phyloP scores from a whole-genome alignment of 2,888 invertebrate species.

The Phania funesta region DNA sequence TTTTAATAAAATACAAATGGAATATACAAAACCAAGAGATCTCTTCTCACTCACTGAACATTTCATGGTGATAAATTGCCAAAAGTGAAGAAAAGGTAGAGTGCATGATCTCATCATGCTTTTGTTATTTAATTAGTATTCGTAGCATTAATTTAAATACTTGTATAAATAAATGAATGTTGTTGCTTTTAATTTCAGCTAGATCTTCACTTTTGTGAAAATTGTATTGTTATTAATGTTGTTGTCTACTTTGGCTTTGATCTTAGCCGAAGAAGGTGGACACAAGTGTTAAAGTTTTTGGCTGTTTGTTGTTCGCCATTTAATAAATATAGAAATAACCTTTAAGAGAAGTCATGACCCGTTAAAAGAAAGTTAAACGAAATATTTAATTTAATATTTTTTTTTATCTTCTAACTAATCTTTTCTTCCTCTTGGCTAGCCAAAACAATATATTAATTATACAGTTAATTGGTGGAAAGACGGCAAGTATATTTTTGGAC shows the following conservation, averaged over 20 bases:
- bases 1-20: constrained; percentile 18
- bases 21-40: constrained; percentile 27
- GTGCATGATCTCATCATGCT: constrained; percentile 66
- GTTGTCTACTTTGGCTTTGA: neutral
- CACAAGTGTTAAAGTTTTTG: constrained; percentile 57
- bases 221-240: constrained; percentile 1
- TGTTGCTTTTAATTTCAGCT: constrained; percentile 5
- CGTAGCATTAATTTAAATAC: constrained; percentile 25
- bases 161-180: constrained; percentile 12
- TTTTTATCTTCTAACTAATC: constrained; percentile 49
- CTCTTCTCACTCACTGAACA: constrained; percentile 51
- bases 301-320: neutral
- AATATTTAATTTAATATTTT: constrained; percentile 45
- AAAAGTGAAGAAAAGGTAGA: constrained; percentile 39
- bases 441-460: constrained; percentile 35
- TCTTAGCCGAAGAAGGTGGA: constrained; percentile 26
- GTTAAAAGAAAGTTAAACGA: constrained; percentile 62
- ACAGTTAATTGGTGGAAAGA: neutral
- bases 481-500: neutral
- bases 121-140: constrained; percentile 64
- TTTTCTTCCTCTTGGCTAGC: neutral
- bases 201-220: constrained; percentile 4
- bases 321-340: constrained; percentile 12
- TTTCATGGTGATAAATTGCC: constrained; percentile 61
- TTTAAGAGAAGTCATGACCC: constrained; percentile 35